Conservation (phyloP, 2,113 vertebrate species). For the Phalacrocorax pelagicus region DNA sequence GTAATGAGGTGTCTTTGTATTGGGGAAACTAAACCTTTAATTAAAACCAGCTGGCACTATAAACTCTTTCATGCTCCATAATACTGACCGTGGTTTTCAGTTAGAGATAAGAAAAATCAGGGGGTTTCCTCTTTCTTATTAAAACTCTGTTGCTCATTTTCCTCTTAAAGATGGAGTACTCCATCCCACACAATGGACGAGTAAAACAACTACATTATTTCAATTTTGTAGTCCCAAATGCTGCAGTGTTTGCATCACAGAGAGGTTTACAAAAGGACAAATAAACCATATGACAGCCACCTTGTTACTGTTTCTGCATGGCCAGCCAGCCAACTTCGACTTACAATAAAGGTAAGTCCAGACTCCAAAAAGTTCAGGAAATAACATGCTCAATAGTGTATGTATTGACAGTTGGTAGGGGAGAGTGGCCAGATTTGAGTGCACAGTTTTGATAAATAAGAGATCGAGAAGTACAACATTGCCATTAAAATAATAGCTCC, state of each 20-base stretch:
- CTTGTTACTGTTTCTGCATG: background rate
- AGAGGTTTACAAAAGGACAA: background rate
- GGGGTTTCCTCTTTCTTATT: background rate
- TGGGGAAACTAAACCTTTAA: constrained; percentile 30
- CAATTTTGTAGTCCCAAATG: background rate
- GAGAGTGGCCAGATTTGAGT: background rate
- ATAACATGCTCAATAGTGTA: accelerated
- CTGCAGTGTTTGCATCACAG: background rate
- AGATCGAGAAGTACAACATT: background rate
- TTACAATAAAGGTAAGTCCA: background rate
- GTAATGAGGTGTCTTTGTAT: background rate
- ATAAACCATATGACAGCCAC: background rate
- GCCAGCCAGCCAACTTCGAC: background rate
- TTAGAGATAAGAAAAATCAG: background rate
- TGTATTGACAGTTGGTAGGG: background rate
- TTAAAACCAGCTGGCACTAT: constrained; percentile 13
- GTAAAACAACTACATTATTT: background rate
- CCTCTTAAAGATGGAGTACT: background rate
- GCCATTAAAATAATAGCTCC: background rate
- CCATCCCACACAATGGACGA: background rate
- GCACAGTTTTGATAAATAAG: background rate
- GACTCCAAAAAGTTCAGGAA: background rate
- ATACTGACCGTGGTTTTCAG: background rate
- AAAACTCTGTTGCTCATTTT: background rate
- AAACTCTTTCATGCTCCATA: background rate